Base-by-base conservation (phyloP, 1,140 invertebrate species). In the Dinoponera quadriceps region DNA sequence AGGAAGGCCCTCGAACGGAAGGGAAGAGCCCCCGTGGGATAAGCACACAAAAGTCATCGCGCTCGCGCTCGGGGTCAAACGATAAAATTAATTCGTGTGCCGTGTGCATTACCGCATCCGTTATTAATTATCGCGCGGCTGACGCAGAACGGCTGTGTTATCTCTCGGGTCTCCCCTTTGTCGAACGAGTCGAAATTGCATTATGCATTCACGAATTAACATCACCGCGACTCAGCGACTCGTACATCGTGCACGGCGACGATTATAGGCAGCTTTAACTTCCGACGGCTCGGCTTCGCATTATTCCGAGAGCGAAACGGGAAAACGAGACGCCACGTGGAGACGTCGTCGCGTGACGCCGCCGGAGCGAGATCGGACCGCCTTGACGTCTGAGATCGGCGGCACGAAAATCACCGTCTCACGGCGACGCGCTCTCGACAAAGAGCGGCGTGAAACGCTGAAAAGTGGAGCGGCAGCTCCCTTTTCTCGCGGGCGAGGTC, bases 11-110 rank as follows among this genome's bases (percentile, higher is more conserved):
- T 83, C 74, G 84, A 85, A 85, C 71, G 84, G 68, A 88, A 68
- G 33, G 84, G 68, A 88, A 68, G 33, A 83, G 82, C 59, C 74
- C 87, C 81, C 88, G 89, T 91, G 89, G 90, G 90, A 91, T 91
- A 91, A 80, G 89, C 71, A 90, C 72, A 90, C 89, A 91, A 86
- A 88, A 85, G 88, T 82, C 62, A 83, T 59, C 78, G 80, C 62
- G 83, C 66, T 88, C 57, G 55, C 57, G 55, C 49, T 29, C 20
- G 14, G 49, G 69, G 73, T 88, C 87, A 81, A 88, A 88, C 84
- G 80, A 85, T 88, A 63, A 86, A 89, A 90, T 89, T 86, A 88
- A 90, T 90, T 86, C 82, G 85, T 72, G 72, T 68, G 71, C 69
- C 54, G 63, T 60, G 77, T 80, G 62, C 77, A 87, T 87, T 86